Evolutionary conservation across 2,797 vertebrate genomes (phyloP), one percentile per base, ranked within the genome.

Genomic region (Dendrocincla fuliginosa): DNA sequence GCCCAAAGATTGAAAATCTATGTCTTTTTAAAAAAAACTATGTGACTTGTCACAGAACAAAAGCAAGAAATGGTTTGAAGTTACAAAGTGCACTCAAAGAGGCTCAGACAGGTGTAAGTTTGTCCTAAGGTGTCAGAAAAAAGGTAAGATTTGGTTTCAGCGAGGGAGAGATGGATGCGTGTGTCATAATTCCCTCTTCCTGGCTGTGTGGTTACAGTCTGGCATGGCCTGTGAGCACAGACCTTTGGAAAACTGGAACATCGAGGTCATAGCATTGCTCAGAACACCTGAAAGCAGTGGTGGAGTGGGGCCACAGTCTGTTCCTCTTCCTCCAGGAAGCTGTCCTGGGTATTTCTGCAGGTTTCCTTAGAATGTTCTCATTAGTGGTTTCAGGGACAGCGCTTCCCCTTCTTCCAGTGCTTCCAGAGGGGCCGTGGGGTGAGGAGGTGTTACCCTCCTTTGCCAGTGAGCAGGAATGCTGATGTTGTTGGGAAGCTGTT

Each of bases 81-180:
- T 23, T 33, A 16, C 0, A 3, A 37, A 60, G 41, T n/a, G 19
- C 15, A 6, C 23, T 35, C 3, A 1, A 1, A 18, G 41, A 19
- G 10, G 13, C 46, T 70, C 28, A 33, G 44, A 4, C 12, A 8
- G n/a, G 14, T 56, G 27, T 52, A 52, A 30, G 3, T 35, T 47
- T 46, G 25, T 39, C 13, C 9, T 70, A 33, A 13, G 19, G 47
- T 15, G 6, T 57, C 42, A 50, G 57, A 49, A n/a, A 44, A 53
- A 35, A 20, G 7, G 37, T 15, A 47, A 41, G 28, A 13, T 37
- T 77, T 41, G 27, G 9, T 52, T 87, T 64, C 41, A 28, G 0
- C 6, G 16, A 25, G 17, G 41, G 46, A 13, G 32, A 39, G 39
- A 20, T 16, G 53, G 69, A 17, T 46, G 13, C 23, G 3, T 14